Conservation (phyloP, 2,113 vertebrate species). For the Piprites chloris region DNA sequence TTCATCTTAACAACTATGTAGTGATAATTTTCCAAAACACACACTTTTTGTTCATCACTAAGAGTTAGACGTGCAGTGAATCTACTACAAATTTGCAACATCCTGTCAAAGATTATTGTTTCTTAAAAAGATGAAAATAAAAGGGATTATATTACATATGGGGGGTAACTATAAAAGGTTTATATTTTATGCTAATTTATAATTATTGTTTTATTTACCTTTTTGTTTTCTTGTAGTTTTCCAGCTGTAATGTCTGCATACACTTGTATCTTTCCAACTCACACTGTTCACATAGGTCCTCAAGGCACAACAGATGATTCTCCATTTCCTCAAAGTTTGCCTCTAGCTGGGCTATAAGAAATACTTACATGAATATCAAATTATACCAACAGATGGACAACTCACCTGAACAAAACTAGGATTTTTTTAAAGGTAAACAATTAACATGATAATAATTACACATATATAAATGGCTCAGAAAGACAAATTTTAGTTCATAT, state of each 20-base stretch:
- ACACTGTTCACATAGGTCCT: slow-evolving; percentile 88
- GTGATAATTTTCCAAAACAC: neutral
- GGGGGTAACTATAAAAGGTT: neutral
- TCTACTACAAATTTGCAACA: neutral
- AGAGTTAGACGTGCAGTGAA: neutral
- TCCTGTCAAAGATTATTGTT: neutral
- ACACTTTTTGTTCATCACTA: neutral
- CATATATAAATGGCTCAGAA: neutral
- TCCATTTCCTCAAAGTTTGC: slow-evolving; percentile 92
- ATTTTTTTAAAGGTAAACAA: neutral
- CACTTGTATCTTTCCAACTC: slow-evolving; percentile 85
- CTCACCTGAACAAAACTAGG: neutral
- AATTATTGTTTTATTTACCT: slow-evolving; percentile 73
- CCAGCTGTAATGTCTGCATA: slow-evolving; percentile 80
- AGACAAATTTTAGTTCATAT: neutral
- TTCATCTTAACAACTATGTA: neutral
- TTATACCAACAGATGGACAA: neutral
- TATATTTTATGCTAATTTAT: neutral
- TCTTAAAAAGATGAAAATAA: neutral
- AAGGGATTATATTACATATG: neutral
- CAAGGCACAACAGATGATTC: slow-evolving; percentile 82
- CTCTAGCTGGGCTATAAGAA: slow-evolving; percentile 84
- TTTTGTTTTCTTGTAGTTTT: slow-evolving; percentile 89
- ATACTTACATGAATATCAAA: slow-evolving; percentile 27
- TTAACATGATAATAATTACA: neutral